Evolutionary conservation across 2,113 vertebrate species (phyloP).

Genomic region (Bolborhynchus lineola): DNA sequence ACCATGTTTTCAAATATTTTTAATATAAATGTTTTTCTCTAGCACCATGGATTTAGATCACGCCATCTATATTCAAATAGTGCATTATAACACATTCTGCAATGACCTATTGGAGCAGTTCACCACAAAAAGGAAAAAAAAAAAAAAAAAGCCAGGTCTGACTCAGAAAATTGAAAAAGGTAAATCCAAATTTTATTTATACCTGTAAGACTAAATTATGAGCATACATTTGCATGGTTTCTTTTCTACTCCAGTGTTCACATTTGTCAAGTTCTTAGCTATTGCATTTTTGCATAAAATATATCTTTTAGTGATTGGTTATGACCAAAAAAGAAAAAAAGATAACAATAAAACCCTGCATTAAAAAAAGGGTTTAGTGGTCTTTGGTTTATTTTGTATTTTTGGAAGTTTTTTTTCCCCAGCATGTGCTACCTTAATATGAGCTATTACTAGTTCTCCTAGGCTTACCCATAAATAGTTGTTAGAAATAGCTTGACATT

Average conservation of each 20-base stretch:
- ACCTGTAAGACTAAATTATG: background rate
- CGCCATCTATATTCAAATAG: background rate
- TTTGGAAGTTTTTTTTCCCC: background rate
- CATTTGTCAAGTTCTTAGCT: background rate
- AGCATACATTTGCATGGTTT: background rate
- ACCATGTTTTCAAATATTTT: background rate
- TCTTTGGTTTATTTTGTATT: background rate
- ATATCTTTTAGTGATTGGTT: background rate
- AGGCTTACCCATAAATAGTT: background rate
- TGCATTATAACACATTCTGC: background rate
- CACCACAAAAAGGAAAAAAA: background rate
- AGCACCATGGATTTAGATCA: background rate
- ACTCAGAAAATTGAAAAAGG: background rate
- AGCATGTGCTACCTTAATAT: background rate
- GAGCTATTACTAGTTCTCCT: background rate
- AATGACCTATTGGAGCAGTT: background rate
- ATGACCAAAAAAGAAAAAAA: background rate
- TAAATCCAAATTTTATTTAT: background rate
- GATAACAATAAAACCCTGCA: background rate
- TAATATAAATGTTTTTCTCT: background rate
- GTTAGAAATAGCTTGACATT: conserved; percentile 57
- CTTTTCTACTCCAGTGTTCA: background rate
- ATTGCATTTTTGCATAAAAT: background rate
- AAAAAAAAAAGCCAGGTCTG: background rate
- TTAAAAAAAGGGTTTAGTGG: background rate